A percentile compares a stretch with the other conserved stretches of the same genome.
phyloP scores from a whole-genome alignment of 2,113 vertebrate species.

The Colius striatus region DNA sequence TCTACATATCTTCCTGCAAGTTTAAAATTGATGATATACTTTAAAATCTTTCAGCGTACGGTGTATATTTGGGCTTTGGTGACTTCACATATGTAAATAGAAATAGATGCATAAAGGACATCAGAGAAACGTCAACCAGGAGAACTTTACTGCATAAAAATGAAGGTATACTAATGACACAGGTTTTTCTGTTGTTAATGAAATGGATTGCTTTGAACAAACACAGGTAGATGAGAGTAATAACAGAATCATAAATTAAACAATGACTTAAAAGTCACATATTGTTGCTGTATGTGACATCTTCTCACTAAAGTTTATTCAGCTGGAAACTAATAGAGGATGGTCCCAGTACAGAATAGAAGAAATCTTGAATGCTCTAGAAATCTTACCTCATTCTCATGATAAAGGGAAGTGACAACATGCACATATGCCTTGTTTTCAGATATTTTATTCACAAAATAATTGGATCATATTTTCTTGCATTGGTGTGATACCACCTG shows the following conservation, averaged over 20 bases:
- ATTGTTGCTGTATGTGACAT: background rate
- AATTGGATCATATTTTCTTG: background rate
- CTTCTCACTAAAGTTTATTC: background rate
- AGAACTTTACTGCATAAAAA: constrained; percentile 39
- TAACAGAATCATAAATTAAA: constrained; percentile 55
- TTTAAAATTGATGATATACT: background rate
- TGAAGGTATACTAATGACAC: background rate
- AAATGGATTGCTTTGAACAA: constrained; percentile 27
- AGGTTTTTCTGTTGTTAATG: constrained; percentile 58
- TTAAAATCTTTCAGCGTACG: background rate
- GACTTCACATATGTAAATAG: constrained; percentile 14
- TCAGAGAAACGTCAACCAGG: background rate
- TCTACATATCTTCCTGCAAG: background rate
- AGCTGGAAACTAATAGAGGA: background rate
- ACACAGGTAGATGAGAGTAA: constrained; percentile 14
- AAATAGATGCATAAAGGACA: constrained; percentile 23
- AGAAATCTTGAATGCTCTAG: background rate
- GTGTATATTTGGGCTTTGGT: background rate
- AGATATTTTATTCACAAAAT: background rate
- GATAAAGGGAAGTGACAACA: background rate
- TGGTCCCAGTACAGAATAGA: background rate
- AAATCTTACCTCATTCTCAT: background rate
- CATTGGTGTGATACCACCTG: background rate
- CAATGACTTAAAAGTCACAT: constrained; percentile 32
- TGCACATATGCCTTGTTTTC: background rate